Evolutionary conservation across 2,797 vertebrate species (phyloP), one percentile per base, ranked within the genome.

Genomic region (Otolemur crassicaudatus): DNA sequence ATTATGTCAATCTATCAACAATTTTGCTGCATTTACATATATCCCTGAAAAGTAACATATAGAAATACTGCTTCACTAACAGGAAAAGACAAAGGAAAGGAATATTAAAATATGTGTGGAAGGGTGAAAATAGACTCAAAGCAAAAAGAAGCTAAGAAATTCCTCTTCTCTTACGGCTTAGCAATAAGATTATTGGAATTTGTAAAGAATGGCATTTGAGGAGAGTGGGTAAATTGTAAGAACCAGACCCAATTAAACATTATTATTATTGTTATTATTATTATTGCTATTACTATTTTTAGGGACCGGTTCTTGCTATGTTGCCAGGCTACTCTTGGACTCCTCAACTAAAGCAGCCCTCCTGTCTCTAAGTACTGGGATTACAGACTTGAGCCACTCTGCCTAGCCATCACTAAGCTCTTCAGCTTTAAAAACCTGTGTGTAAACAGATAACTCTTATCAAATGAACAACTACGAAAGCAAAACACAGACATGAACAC

Each of bases 361-460:
- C 65, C 65, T n/a, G 31, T 3, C 17, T 17, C 65, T 6, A n/a
- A 67, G 16, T 19, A 19, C 65, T 67, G 7, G 65, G 31, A 67
- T 67, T n/a, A 67, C 17, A 67, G 31, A 8, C 65, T n/a, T n/a
- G 17, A 67, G 31, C 31, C 65, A 17, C 31, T 27, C 16, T 67
- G 31, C 31, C 65, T 2, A 17, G 65, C 31, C 31, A 0, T 61
- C 37, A 0, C 84, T 7, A 90, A 91, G 73, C 92, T 82, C 89
- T 77, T 89, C n/a, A 70, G 27, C 77, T 79, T 82, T 94, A 61
- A 90, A 96, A 46, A 92, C 58, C 87, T 25, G 72, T 58, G 3
- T 97, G 70, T 96, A 98, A 97, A 95, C 61, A 97, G 83, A 76
- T 90, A 84, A 94, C 75, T 96, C 91, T 90, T 96, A 98, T 97